These are phyloP conservation scores for Drosophila pseudoananassae DNA, from an alignment of 1,140 invertebrate genomes.

Conservation along the genomic window DNA sequence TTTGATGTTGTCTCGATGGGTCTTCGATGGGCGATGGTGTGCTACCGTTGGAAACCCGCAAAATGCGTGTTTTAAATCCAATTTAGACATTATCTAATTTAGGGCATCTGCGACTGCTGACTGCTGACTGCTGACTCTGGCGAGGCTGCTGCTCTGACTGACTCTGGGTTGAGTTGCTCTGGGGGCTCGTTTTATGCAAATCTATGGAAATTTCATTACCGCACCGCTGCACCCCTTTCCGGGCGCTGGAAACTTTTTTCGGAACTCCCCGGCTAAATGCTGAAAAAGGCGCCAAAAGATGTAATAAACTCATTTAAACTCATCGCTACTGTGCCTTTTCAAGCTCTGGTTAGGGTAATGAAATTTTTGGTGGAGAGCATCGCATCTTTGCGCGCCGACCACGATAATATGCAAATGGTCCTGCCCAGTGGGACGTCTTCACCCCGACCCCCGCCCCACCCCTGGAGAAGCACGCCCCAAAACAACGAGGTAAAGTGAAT, in stretches of 20 bases:
- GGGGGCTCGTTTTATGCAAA: conserved; percentile 69
- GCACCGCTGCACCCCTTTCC: conserved; percentile 55
- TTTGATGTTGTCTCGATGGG: conserved; percentile 80
- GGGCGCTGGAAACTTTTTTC: conserved; percentile 32
- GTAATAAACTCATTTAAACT: conserved; percentile 83
- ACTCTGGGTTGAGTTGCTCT: conserved; percentile 36
- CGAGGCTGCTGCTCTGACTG: conserved; percentile 5
- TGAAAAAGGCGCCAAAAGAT: conserved; percentile 69
- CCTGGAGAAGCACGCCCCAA: background rate
- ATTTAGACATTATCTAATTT: conserved; percentile 84
- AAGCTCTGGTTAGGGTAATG: conserved; percentile 67
- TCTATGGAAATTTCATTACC: conserved; percentile 80
- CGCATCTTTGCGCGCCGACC: conserved; percentile 47
- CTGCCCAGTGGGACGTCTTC: conserved; percentile 40
- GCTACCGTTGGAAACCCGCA: conserved; percentile 74
- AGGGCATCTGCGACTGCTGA: conserved; percentile 65
- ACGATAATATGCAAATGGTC: conserved; percentile 78
- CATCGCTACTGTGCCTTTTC: conserved; percentile 34
- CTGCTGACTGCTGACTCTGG: conserved; percentile 35
- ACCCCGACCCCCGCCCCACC: background rate
- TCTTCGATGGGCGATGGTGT: conserved; percentile 63
- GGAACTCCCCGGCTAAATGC: conserved; percentile 61
- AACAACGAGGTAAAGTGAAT: conserved; percentile 47
- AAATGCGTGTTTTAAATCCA: conserved; percentile 84
- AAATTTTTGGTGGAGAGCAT: conserved; percentile 73